phyloP scores from a whole-genome alignment of 2,113 vertebrate species.

The Rhegmatorhina hoffmannsi region DNA sequence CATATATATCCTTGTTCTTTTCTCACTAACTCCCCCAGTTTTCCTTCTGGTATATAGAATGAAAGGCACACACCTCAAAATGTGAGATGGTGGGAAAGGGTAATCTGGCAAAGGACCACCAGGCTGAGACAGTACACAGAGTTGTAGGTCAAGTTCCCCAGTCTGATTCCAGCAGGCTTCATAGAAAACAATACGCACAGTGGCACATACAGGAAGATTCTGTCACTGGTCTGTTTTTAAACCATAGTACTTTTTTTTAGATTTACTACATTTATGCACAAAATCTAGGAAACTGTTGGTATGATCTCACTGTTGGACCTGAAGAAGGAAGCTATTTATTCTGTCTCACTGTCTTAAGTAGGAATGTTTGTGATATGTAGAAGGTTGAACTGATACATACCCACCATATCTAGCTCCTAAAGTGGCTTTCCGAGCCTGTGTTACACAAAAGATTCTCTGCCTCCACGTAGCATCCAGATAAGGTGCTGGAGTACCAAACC shows the following conservation, averaged over 20 bases:
- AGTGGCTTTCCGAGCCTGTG: neutral
- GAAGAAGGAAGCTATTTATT: neutral
- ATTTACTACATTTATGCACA: fast-evolving
- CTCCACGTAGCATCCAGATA: neutral
- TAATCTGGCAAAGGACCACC: neutral
- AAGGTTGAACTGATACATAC: neutral
- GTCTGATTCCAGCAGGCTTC: neutral
- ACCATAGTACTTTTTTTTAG: neutral
- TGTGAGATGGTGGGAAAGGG: neutral
- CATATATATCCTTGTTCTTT: neutral
- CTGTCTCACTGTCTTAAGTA: neutral
- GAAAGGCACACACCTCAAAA: neutral
- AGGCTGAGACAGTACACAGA: neutral
- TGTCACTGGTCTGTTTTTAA: neutral
- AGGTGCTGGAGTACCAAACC: neutral
- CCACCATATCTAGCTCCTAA: neutral
- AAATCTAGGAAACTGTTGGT: neutral
- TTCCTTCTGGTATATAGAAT: neutral
- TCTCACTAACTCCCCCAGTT: neutral
- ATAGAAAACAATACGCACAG: fast-evolving
- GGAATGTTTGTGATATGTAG: no score
- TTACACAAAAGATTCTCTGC: neutral
- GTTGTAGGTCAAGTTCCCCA: neutral
- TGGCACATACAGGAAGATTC: neutral
- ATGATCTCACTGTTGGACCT: neutral